These are phyloP conservation scores for Mormyrops attenuatus DNA, from an alignment of 2,797 vertebrate species.

Conservation along the genomic window DNA sequence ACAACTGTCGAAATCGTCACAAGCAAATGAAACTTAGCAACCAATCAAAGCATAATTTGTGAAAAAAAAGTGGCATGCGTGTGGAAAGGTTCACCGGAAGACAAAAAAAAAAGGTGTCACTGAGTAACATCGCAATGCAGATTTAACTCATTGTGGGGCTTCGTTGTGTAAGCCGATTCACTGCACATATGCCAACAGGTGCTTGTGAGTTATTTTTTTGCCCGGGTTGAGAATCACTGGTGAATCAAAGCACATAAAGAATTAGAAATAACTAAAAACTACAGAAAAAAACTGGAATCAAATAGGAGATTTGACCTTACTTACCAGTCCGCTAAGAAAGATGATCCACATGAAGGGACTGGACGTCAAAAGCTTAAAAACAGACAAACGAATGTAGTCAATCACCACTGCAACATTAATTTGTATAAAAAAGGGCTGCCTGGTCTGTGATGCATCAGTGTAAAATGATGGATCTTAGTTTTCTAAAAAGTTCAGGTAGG, in stretches of 20 bases:
- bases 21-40: background rate
- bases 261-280: background rate
- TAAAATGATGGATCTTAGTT: background rate
- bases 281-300: background rate
- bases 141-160: background rate
- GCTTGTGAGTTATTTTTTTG: background rate
- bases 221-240: background rate
- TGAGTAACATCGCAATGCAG: background rate
- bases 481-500: background rate
- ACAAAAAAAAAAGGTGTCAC: background rate
- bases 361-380: constrained; percentile 83
- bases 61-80: background rate
- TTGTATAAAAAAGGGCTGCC: background rate
- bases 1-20: background rate
- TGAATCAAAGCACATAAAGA: background rate
- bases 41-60: background rate
- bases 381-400: constrained; percentile 32
- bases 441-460: background rate
- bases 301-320: constrained; percentile 43
- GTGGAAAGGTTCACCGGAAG: background rate
- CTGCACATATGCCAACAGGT: background rate
- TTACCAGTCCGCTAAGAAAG: constrained; percentile 90
- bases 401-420: background rate
- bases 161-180: background rate
- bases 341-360: constrained; percentile 89